These are phyloP conservation scores for Campaea margaritaria DNA, from an alignment of 2,888 invertebrate genomes.

Conservation along the genomic window DNA sequence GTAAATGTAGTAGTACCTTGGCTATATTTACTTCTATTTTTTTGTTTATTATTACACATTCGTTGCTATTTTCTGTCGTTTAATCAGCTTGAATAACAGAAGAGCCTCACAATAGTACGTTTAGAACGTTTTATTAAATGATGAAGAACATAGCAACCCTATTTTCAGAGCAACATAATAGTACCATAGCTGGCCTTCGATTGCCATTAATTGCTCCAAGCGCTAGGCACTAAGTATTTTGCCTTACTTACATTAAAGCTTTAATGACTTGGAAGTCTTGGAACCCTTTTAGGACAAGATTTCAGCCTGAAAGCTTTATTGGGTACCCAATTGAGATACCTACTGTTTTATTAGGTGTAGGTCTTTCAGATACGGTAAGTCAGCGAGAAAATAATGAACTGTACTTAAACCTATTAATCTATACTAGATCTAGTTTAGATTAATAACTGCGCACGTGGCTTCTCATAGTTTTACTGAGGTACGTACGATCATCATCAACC, in stretches of 20 bases:
- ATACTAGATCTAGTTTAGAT: no score
- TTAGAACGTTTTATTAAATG: neutral
- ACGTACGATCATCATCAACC: no score
- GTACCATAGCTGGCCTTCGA: conserved; percentile 22
- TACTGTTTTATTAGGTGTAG: conserved; percentile 16
- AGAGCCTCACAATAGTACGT: neutral
- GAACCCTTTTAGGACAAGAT: conserved; percentile 31
- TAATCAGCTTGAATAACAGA: no score
- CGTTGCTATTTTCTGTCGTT: no score
- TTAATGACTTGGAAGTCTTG: conserved; percentile 21
- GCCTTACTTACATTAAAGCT: conserved; percentile 28
- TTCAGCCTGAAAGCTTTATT: conserved; percentile 21
- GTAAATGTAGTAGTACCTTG: neutral
- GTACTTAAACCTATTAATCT: no score
- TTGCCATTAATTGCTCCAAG: conserved; percentile 26
- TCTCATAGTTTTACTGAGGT: no score
- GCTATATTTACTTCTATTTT: no score
- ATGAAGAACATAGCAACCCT: conserved; percentile 14
- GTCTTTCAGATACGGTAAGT: neutral
- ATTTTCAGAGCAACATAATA: neutral
- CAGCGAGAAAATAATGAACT: neutral
- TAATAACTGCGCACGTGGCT: no score
- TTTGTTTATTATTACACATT: no score
- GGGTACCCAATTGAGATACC: conserved; percentile 12
- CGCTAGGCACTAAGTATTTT: conserved; percentile 26